These are phyloP conservation scores for Pelodiscus sinensis DNA, from an alignment of 2,113 vertebrate genomes.

Conservation along the genomic window DNA sequence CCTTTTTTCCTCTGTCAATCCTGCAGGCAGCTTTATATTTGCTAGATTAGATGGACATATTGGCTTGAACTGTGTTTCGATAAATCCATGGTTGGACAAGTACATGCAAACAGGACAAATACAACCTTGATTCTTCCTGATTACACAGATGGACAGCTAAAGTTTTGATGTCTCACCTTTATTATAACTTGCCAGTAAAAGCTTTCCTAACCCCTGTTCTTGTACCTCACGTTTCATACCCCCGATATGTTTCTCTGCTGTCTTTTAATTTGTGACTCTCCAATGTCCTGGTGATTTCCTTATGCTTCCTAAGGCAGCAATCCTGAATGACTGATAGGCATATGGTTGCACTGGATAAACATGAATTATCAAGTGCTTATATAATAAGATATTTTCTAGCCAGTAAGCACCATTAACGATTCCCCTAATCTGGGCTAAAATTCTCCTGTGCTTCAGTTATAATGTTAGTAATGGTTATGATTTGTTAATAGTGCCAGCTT, in stretches of 20 bases:
- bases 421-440: neutral
- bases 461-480: neutral
- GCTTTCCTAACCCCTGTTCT: conserved; percentile 1
- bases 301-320: neutral
- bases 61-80: neutral
- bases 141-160: neutral
- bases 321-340: neutral
- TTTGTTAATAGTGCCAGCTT: conserved; percentile 18
- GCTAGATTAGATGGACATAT: neutral
- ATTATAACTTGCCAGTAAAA: neutral
- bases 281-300: neutral
- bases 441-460: neutral
- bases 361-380: conserved; percentile 1
- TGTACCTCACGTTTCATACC: neutral
- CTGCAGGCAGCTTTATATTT: neutral
- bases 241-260: neutral
- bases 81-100: neutral
- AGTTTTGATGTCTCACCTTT: neutral
- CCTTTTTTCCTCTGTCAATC: neutral
- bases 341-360: neutral
- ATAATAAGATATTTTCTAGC: neutral
- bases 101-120: neutral
- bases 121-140: neutral
- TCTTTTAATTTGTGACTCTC: conserved; percentile 30
- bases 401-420: neutral